Percentiles rank a stretch among this genome's conserved stretches.
Conservation (phyloP, 2,797 vertebrate genomes). For the Chromobotia macracanthus region DNA sequence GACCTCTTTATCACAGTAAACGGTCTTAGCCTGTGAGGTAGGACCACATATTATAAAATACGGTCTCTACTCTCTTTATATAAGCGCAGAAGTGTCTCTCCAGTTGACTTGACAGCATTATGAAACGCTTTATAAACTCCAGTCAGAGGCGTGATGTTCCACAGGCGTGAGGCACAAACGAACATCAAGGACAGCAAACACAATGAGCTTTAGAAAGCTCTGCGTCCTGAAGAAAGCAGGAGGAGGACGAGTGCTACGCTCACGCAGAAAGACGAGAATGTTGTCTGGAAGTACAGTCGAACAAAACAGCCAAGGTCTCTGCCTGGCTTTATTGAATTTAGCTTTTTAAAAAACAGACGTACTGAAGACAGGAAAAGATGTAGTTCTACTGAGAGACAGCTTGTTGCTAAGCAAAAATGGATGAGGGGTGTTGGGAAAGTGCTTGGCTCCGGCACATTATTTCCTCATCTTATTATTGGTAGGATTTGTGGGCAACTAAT, state of each 20-base stretch:
- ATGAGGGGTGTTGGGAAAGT: not conserved
- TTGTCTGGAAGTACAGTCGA: conserved; percentile 40
- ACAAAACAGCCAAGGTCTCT: conserved; percentile 49
- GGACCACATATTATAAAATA: not conserved
- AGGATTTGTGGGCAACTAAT: not conserved
- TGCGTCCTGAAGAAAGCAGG: conserved; percentile 54
- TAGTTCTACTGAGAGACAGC: conserved; percentile 5
- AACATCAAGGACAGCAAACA: conserved; percentile 65
- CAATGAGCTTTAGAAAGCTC: conserved; percentile 65
- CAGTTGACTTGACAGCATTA: conserved; percentile 10
- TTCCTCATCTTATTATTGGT: not conserved
- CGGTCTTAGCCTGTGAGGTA: not conserved
- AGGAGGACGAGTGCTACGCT: conserved; percentile 42
- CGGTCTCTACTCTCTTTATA: not conserved
- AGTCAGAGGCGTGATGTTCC: conserved; percentile 57
- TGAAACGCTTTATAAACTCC: conserved; percentile 4
- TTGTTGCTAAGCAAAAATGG: conserved; percentile 19
- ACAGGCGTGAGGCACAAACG: conserved; percentile 53
- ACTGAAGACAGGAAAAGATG: not conserved
- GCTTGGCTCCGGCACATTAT: not conserved
- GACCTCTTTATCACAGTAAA: not conserved
- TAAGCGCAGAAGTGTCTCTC: conserved; percentile 15
- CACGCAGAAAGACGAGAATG: conserved; percentile 36
- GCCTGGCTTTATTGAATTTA: conserved; percentile 23
- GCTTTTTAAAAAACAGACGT: not conserved